A percentile compares a stretch with the other conserved stretches of the same genome.
phyloP scores from a whole-genome alignment of 1,140 invertebrate genomes.

The honey bee (Apis mellifera) region DNA sequence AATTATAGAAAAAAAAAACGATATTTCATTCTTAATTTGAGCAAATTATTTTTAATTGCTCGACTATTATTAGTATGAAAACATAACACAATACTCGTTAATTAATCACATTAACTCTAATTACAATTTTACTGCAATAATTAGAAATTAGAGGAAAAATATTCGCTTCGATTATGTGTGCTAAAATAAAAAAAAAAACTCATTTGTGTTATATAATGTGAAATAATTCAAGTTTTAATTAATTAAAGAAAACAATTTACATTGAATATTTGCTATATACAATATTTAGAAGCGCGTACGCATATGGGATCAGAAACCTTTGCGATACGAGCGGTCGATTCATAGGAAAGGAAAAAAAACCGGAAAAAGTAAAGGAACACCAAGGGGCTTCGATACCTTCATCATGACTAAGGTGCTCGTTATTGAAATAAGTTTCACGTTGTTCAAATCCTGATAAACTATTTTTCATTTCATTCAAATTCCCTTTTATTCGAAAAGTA shows the following conservation, averaged over 20 bases:
- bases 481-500: not conserved
- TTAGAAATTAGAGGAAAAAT: too few species aligned
- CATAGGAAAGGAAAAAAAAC: not conserved
- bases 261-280: not conserved
- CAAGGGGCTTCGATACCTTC: conserved; percentile 30
- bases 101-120: too few species aligned
- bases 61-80: too few species aligned
- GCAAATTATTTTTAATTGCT: too few species aligned
- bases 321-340: conserved; percentile 10
- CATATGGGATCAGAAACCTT: conserved; percentile 6
- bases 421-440: not conserved
- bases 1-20: too few species aligned
- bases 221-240: not conserved
- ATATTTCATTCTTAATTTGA: too few species aligned
- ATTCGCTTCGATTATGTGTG: too few species aligned
- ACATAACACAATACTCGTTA: too few species aligned
- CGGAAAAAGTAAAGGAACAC: conserved; percentile 25
- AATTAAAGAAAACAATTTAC: not conserved
- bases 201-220: too few species aligned
- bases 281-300: not conserved
- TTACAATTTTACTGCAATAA: too few species aligned
- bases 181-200: too few species aligned
- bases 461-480: not conserved
- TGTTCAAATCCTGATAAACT: not conserved
- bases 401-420: not conserved